A percentile compares a stretch with the other conserved stretches of the same genome.
Evolutionary conservation across 2,888 invertebrate genomes (phyloP).

Genomic region (Drosophila nr. perissopoda): DNA sequence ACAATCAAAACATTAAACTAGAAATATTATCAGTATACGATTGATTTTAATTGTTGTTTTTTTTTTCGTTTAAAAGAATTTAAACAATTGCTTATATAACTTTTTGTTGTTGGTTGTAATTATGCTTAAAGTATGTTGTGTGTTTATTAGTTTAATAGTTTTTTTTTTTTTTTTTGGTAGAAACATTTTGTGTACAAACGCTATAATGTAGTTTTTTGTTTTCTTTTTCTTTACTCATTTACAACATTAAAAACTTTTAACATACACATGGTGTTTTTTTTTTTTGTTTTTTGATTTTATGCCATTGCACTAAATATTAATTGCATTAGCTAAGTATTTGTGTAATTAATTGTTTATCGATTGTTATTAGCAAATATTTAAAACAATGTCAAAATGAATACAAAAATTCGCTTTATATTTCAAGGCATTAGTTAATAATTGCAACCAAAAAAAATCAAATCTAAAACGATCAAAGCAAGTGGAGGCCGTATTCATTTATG

Average conservation of each 20-base stretch:
- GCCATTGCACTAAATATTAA: conserved; percentile 59
- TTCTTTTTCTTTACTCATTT: conserved; percentile 40
- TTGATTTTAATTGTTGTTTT: conserved; percentile 27
- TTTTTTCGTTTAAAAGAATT: conserved; percentile 67
- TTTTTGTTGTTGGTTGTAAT: conserved; percentile 49
- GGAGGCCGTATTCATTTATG: conserved; percentile 7
- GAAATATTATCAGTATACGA: conserved; percentile 64
- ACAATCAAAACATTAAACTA: conserved; percentile 79
- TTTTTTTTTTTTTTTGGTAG: conserved; percentile 45
- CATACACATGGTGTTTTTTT: conserved; percentile 51
- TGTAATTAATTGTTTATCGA: conserved; percentile 63
- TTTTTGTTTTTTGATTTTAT: conserved; percentile 48
- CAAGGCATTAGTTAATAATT: conserved; percentile 62
- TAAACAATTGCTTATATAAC: conserved; percentile 75
- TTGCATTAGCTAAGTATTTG: conserved; percentile 75
- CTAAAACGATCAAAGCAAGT: conserved; percentile 34
- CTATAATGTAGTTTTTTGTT: conserved; percentile 50
- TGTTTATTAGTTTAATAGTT: conserved; percentile 26
- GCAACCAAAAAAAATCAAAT: conserved; percentile 52
- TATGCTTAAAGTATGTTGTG: conserved; percentile 42
- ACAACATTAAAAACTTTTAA: conserved; percentile 74
- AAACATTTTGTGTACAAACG: conserved; percentile 69
- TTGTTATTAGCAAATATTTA: conserved; percentile 41
- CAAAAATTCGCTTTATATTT: conserved; percentile 18
- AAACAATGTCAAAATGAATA: conserved; percentile 31